phyloP scores from a whole-genome alignment of 92 coral and sea anemone genomes.

The Epizoanthus fatuus region DNA sequence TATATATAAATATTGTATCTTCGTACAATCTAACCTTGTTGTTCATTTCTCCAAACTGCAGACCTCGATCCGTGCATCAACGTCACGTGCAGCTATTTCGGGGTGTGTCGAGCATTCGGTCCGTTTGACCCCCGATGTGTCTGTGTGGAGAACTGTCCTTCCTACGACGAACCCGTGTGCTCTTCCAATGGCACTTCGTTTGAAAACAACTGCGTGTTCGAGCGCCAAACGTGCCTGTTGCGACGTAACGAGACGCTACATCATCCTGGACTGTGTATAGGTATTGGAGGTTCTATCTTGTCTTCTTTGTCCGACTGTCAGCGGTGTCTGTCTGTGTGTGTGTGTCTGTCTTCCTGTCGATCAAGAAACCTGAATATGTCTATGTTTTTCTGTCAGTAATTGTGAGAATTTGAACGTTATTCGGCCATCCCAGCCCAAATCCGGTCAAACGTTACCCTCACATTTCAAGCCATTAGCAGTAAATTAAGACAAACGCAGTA shows the following conservation, averaged over 20 bases:
- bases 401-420: no score
- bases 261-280: constrained; percentile 38
- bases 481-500: no score
- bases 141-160: constrained; percentile 9
- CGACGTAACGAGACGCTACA: constrained; percentile 1
- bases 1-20: background rate
- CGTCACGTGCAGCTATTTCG: constrained; percentile 6
- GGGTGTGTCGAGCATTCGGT: constrained; percentile 18
- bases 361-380: no score
- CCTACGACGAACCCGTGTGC: constrained; percentile 16
- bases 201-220: constrained; percentile 8
- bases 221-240: background rate
- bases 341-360: no score
- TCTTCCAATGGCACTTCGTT: constrained; percentile 25
- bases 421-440: no score
- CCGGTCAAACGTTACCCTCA: no score
- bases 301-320: no score
- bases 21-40: background rate
- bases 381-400: no score
- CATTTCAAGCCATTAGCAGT: no score
- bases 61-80: constrained; percentile 21
- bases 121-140: constrained; percentile 36
- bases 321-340: no score
- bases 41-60: background rate
- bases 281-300: background rate